These are phyloP conservation scores for Actinia equina DNA, from an alignment of 64 coral and sea anemone genomes.

Conservation along the genomic window DNA sequence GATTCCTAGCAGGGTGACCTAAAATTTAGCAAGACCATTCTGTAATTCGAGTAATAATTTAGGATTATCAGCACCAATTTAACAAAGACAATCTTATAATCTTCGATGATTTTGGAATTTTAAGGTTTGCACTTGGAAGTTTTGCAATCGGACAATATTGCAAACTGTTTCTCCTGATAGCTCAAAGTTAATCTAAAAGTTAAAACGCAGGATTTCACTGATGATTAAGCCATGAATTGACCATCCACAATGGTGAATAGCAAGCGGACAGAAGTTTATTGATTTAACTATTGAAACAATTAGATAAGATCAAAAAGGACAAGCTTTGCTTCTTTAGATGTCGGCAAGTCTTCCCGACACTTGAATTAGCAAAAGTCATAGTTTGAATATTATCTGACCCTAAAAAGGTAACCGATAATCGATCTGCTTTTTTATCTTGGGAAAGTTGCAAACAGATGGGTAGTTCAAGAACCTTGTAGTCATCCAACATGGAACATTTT, in stretches of 20 bases:
- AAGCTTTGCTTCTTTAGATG: neutral
- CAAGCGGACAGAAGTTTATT: neutral
- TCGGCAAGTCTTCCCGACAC: neutral
- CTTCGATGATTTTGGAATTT: too few relatives aligned
- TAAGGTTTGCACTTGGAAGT: too few relatives aligned
- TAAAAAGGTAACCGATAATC: neutral
- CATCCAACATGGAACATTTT: neutral
- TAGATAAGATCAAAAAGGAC: neutral
- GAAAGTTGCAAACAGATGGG: neutral
- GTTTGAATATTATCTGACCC: neutral
- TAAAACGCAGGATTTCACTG: too few relatives aligned
- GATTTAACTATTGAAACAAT: neutral
- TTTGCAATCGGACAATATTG: too few relatives aligned
- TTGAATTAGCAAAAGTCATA: neutral
- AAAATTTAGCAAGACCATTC: too few relatives aligned
- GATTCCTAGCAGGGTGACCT: too few relatives aligned
- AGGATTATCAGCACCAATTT: too few relatives aligned
- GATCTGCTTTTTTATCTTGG: neutral
- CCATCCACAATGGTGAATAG: too few relatives aligned
- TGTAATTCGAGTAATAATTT: too few relatives aligned
- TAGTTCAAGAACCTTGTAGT: neutral
- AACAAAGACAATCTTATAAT: too few relatives aligned
- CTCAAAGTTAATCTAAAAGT: too few relatives aligned
- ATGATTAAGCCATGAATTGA: neutral
- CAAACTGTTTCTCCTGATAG: too few relatives aligned